These are phyloP conservation scores for Hydrotaea cyrtoneurina DNA, from an alignment of 2,888 invertebrate species.

Conservation along the genomic window DNA sequence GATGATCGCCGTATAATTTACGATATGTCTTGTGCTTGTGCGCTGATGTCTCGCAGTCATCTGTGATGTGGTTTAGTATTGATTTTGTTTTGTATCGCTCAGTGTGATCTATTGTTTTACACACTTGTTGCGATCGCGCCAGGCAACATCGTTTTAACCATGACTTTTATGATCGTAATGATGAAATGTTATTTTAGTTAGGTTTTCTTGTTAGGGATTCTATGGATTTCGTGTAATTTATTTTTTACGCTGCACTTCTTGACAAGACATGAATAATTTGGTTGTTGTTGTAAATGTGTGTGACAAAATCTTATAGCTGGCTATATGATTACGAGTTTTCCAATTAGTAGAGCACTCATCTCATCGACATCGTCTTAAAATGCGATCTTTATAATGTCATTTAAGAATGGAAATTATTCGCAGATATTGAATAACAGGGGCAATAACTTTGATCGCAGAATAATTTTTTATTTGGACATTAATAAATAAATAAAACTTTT, in stretches of 20 bases:
- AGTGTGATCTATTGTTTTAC: not conserved
- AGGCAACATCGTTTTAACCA: conserved; percentile 32
- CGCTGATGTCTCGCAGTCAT: not conserved
- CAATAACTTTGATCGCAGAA: no score
- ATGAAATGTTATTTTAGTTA: conserved; percentile 35
- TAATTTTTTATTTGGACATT: no score
- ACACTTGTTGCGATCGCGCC: conserved; percentile 2
- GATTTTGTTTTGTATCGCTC: conserved; percentile 1
- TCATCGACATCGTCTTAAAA: no score
- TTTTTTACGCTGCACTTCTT: conserved; percentile 38
- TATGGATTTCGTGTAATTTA: conserved; percentile 47
- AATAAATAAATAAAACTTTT: no score
- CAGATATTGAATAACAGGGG: no score
- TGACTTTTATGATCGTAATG: conserved; percentile 64
- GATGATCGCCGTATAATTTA: conserved; percentile 24
- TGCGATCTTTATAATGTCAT: no score
- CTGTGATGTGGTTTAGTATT: conserved; percentile 20
- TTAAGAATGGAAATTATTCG: no score
- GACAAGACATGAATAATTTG: no score
- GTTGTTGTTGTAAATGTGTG: no score
- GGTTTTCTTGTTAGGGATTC: not conserved
- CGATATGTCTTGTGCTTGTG: not conserved
- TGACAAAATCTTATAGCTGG: no score
- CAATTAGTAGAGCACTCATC: no score
- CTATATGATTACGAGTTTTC: no score